Evolutionary conservation across 2,888 invertebrate genomes (phyloP).

Genomic region (Eurois occulta): DNA sequence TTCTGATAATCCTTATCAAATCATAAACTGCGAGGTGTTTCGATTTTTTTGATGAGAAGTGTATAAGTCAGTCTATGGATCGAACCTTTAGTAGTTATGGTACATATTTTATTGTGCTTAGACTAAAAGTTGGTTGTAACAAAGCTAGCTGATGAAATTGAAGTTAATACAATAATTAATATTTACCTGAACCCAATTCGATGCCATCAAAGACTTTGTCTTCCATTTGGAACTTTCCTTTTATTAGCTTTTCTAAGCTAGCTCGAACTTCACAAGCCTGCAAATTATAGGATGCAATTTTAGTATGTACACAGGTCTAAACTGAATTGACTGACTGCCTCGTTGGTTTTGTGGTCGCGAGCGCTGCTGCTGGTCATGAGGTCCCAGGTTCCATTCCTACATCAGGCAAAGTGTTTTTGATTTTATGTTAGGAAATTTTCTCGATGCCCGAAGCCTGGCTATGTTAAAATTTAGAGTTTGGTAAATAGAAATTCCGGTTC

Average conservation of each 20-base stretch:
- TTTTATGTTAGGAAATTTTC: no score
- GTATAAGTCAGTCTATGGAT: no score
- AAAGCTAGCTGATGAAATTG: background rate
- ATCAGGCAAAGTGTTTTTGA: background rate
- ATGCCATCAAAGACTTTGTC: slow-evolving; percentile 78
- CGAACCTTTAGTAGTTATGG: no score
- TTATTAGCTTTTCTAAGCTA: slow-evolving; percentile 84
- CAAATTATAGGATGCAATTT: slow-evolving; percentile 50
- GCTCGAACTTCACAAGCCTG: slow-evolving; percentile 84
- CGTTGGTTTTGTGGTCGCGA: background rate
- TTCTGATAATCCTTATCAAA: no score
- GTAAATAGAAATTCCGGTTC: no score
- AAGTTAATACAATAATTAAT: background rate
- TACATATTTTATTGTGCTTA: no score
- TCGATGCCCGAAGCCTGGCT: background rate
- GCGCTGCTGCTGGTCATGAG: background rate
- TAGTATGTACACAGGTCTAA: no score
- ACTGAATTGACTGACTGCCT: background rate
- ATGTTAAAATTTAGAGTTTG: background rate
- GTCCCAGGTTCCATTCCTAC: background rate
- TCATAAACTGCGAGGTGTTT: no score
- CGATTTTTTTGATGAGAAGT: no score
- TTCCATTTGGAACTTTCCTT: slow-evolving; percentile 81
- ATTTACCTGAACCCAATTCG: slow-evolving; percentile 80
- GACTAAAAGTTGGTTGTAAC: background rate